A percentile compares a stretch with the other conserved stretches of the same genome.
Conservation (phyloP, 2,888 invertebrate genomes). For the Rhagophthalmus giganteus region DNA sequence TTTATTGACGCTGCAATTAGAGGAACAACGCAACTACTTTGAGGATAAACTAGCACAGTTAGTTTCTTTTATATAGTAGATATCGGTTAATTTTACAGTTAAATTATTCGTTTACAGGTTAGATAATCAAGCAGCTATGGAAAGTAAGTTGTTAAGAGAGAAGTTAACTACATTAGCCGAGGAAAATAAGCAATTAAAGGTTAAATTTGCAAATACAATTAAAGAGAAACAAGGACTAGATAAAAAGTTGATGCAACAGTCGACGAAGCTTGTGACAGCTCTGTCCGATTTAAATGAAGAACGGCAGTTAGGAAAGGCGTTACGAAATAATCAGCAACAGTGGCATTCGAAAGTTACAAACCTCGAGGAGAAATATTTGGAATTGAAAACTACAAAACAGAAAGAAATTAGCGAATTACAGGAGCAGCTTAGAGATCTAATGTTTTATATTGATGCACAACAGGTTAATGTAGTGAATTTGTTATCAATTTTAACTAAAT, state of each 20-base stretch:
- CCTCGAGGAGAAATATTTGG: slow-evolving; percentile 59
- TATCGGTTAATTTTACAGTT: not conserved
- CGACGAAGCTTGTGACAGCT: slow-evolving; percentile 68
- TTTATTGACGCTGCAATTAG: slow-evolving; percentile 91
- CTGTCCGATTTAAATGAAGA: slow-evolving; percentile 80
- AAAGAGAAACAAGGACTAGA: slow-evolving; percentile 73
- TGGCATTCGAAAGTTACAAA: slow-evolving; percentile 68
- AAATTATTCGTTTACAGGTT: slow-evolving; percentile 44
- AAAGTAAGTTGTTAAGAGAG: slow-evolving; percentile 53
- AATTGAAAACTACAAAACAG: slow-evolving; percentile 56
- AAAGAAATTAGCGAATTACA: slow-evolving; percentile 78
- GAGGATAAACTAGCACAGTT: slow-evolving; percentile 72
- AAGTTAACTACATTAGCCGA: slow-evolving; percentile 58
- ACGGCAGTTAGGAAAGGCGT: slow-evolving; percentile 76
- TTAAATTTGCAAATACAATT: slow-evolving; percentile 59
- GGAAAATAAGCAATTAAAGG: slow-evolving; percentile 53
- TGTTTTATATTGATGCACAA: slow-evolving; percentile 95
- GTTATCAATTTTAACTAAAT: not conserved
- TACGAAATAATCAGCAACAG: slow-evolving; percentile 73
- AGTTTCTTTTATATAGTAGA: slow-evolving; percentile 12
- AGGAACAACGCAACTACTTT: slow-evolving; percentile 90
- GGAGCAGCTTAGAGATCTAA: slow-evolving; percentile 93
- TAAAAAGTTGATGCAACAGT: slow-evolving; percentile 68
- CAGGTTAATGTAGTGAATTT: slow-evolving; percentile 39
- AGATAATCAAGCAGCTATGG: slow-evolving; percentile 49